Evolutionary conservation across 2,113 vertebrate species (phyloP), one percentile per base, ranked within the genome.

Genomic region (Abramis brama): DNA sequence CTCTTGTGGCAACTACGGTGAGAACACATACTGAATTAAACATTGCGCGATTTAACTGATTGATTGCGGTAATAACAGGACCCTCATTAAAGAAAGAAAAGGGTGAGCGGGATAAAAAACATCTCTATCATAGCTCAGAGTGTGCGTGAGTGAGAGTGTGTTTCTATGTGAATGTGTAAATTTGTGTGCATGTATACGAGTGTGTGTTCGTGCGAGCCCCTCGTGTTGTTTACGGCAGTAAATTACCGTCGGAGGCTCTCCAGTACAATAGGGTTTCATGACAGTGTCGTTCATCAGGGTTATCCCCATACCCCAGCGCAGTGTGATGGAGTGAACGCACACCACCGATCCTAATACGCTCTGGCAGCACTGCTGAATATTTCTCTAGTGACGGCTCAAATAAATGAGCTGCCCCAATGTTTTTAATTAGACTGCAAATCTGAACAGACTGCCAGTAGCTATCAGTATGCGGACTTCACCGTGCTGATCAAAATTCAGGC

Each of bases 11-110:
- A 96, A 96, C 96, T 95, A 97, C 95, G 95, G 95, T 95, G 95
- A 97, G 96, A 97, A 99, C 97, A 99, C 98, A 99, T 95, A 94
- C 97, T 99, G 98, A 99, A 99, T 99, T 99, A 99, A 99, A 98
- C 98, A 99, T 99, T 96, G 97, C 95, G 95, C 90, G 96, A 96
- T 97, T 97, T 95, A 93, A 90, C 97, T 99, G 98, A 99, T 99
- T 99, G 98, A 99, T 99, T 96, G 96, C 96, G 94, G 96, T 99
- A 99, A 99, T 99, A 99, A 99, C 97, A 96, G 96, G 94, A 94
- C 95, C 96, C 97, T 99, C 98, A 99, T 99, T 99, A 99, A 98
- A 97, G 97, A 94, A 94, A 94, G 93, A 94, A 95, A 94, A 93
- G 94, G 92, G 87, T 92, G 91, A 90, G 92, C 90, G 92, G 92